These are phyloP conservation scores for Cettia cetti DNA, from an alignment of 2,113 vertebrate species.

Conservation along the genomic window DNA sequence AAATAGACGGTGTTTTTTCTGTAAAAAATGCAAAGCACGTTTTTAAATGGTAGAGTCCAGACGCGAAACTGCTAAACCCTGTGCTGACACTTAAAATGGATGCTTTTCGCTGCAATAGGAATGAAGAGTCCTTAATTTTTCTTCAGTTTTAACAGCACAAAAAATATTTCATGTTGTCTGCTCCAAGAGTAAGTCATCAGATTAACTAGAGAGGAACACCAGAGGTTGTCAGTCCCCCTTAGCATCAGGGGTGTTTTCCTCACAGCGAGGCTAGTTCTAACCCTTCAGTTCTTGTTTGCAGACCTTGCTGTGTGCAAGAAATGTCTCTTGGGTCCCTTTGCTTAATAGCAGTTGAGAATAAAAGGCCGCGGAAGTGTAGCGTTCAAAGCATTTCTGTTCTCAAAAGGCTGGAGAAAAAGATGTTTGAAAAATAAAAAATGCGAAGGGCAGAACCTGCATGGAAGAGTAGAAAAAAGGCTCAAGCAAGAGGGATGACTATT, in stretches of 20 bases:
- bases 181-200: neutral
- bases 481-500: neutral
- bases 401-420: neutral
- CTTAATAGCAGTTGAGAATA: neutral
- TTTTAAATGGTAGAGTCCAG: neutral
- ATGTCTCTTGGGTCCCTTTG: neutral
- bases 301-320: neutral
- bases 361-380: rapidly evolving
- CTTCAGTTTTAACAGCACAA: neutral
- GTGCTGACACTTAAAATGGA: neutral
- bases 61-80: neutral
- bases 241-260: neutral
- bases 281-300: neutral
- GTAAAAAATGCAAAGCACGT: neutral
- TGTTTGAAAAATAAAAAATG: neutral
- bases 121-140: neutral
- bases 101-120: neutral
- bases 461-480: neutral
- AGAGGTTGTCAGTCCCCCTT: conserved; percentile 2
- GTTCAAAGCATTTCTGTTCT: neutral
- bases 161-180: neutral
- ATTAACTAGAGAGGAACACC: neutral
- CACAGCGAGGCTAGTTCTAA: neutral
- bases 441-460: neutral
- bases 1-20: neutral